Evolutionary conservation across 2,888 invertebrate species (phyloP), one percentile per base, ranked within the genome.

Genomic region (Leptura quadrifasciata): DNA sequence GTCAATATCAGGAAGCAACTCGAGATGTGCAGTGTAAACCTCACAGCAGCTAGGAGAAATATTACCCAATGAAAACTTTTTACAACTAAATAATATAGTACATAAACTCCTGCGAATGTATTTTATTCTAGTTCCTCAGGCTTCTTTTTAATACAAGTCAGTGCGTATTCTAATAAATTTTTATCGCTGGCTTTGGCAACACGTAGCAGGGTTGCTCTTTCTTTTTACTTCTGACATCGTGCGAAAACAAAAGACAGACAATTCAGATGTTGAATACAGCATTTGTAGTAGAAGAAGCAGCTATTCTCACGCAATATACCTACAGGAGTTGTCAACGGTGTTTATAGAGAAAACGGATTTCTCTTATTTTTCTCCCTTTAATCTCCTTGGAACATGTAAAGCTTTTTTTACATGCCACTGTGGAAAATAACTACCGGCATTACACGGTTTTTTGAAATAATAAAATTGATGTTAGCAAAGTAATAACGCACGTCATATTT

Each of bases 311-410:
- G 76, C 76, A 79, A 78, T 81, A 78, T 79, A 31, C 27, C 27
- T 31, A 79, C 78, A 72, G 76, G 68, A 78, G 69, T 79, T 78
- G 79, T 79, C 79, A 79, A 77, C 78, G 35, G 74, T 77, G 76
- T 81, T 81, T 81, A 81, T 78, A 79, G 75, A 78, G 78, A 72
- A 81, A 79, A 77, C 72, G 78, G 76, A 81, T 78, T 81, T 79
- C 75, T 79, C 72, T 77, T 79, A 76, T 79, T 79, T 67, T 72
- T 64, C 20, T 79, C 72, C 64, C 75, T 72, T 77, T 79, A 77
- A 80, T 79, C 79, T 73, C 72, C 68, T 63, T 76, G 74, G 72
- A 76, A 74, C 76, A 80, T 75, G 79, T 76, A 76, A 79, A 65
- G 57, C 18, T 67, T 67, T 61, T 65, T 71, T 57, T 39, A 69